phyloP scores from a whole-genome alignment of 2,888 invertebrate genomes.

The Frankliniella fusca region DNA sequence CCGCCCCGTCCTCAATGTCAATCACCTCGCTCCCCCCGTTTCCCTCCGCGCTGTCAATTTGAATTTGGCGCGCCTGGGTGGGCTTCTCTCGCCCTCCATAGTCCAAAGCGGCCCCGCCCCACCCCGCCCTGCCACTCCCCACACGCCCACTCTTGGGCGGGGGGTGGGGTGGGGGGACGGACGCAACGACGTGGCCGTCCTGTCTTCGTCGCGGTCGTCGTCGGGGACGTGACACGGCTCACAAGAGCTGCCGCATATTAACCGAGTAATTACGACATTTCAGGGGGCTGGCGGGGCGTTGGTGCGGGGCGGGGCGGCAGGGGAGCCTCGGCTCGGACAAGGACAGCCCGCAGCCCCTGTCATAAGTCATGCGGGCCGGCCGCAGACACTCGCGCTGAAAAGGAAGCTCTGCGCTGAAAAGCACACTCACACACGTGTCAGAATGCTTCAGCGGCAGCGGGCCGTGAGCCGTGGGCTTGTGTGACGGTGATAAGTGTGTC shows the following conservation, averaged over 20 bases:
- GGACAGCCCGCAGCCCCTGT: not conserved
- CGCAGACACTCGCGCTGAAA: too few species aligned
- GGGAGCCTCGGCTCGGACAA: not conserved
- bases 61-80: not conserved
- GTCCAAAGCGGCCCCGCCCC: too few species aligned
- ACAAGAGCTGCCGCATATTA: too few species aligned
- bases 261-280: too few species aligned
- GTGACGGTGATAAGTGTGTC: too few species aligned
- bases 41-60: not conserved
- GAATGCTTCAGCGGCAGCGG: too few species aligned
- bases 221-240: not conserved
- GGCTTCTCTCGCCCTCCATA: too few species aligned
- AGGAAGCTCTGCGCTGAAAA: too few species aligned
- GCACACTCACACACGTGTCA: too few species aligned
- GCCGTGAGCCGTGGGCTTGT: too few species aligned
- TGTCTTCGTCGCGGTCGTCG: not conserved
- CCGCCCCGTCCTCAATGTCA: not conserved
- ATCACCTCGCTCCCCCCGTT: not conserved
- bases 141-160: not conserved
- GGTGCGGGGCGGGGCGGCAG: not conserved
- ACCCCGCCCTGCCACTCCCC: not conserved
- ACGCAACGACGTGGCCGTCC: not conserved
- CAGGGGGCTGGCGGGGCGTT: too few species aligned
- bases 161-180: not conserved
- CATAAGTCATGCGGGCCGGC: too few species aligned